Conservation (phyloP, 2,113 vertebrate species). For the Cinclus mexicanus region DNA sequence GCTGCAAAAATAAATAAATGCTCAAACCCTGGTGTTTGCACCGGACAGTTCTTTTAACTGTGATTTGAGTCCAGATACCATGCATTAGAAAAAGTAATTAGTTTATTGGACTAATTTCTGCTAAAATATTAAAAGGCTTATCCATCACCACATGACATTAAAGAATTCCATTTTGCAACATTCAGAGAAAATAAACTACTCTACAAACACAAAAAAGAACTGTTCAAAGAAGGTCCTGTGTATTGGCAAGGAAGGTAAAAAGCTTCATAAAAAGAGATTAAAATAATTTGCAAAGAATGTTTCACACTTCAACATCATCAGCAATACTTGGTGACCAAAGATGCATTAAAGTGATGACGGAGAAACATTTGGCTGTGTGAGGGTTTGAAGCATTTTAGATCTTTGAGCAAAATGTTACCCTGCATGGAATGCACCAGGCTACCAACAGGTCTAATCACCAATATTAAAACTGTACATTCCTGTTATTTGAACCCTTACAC, state of each 20-base stretch:
- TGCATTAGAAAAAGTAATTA: background rate
- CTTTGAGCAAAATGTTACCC: background rate
- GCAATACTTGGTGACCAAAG: background rate
- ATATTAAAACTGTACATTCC: background rate
- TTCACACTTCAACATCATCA: background rate
- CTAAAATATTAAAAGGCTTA: background rate
- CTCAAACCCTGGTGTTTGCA: background rate
- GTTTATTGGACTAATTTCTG: background rate
- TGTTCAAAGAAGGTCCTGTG: background rate
- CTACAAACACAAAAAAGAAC: background rate
- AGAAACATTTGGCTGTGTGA: background rate
- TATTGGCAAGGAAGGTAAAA: background rate
- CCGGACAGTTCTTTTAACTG: background rate
- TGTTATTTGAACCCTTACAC: background rate
- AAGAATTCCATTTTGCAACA: background rate
- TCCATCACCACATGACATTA: background rate
- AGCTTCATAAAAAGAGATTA: background rate
- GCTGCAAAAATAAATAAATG: background rate
- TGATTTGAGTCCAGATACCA: background rate
- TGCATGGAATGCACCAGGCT: background rate
- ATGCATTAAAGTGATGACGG: background rate
- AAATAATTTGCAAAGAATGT: background rate
- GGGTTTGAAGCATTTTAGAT: background rate
- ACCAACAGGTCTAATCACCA: background rate
- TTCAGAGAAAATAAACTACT: background rate